Conservation (phyloP, 1,140 invertebrate species). For the Diorhabda carinulata region DNA sequence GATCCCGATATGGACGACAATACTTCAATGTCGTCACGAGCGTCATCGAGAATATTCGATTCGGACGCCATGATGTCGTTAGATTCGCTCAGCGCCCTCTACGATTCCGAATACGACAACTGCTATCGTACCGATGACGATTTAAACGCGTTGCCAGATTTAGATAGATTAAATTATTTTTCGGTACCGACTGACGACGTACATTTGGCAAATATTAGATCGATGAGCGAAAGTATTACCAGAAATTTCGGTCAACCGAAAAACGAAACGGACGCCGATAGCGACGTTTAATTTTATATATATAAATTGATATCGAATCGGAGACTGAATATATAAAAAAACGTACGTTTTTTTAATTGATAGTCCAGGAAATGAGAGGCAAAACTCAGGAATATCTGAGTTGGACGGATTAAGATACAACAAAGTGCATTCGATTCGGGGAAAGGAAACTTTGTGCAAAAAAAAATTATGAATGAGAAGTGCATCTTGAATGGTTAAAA, state of each 20-base stretch:
- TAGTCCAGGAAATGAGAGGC: too few species aligned
- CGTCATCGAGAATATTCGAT: slow-evolving; percentile 72
- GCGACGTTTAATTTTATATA: slow-evolving; percentile 51
- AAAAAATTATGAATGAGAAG: too few species aligned
- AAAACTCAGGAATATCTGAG: too few species aligned
- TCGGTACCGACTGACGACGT: slow-evolving; percentile 59
- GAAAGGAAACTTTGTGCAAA: too few species aligned
- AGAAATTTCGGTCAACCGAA: slow-evolving; percentile 68
- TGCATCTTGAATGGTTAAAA: too few species aligned
- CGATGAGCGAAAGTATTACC: slow-evolving; percentile 70
- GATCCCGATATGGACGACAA: slow-evolving; percentile 75
- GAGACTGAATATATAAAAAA: too few species aligned
- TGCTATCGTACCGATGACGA: slow-evolving; percentile 52
- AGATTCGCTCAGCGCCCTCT: slow-evolving; percentile 74
- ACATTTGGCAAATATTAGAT: slow-evolving; percentile 70
- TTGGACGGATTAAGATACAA: too few species aligned
- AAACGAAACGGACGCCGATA: slow-evolving; percentile 60
- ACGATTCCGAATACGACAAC: slow-evolving; percentile 80
- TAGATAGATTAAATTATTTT: slow-evolving; percentile 47
- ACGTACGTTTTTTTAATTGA: too few species aligned
- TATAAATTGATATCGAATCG: too few species aligned
- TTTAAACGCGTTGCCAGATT: slow-evolving; percentile 44
- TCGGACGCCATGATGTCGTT: slow-evolving; percentile 71
- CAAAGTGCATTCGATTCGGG: too few species aligned
- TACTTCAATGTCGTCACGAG: slow-evolving; percentile 71